A percentile compares a stretch with the other conserved stretches of the same genome.
Evolutionary conservation across 2,888 invertebrate genomes (phyloP).

Genomic region (Conchocele bisecta): DNA sequence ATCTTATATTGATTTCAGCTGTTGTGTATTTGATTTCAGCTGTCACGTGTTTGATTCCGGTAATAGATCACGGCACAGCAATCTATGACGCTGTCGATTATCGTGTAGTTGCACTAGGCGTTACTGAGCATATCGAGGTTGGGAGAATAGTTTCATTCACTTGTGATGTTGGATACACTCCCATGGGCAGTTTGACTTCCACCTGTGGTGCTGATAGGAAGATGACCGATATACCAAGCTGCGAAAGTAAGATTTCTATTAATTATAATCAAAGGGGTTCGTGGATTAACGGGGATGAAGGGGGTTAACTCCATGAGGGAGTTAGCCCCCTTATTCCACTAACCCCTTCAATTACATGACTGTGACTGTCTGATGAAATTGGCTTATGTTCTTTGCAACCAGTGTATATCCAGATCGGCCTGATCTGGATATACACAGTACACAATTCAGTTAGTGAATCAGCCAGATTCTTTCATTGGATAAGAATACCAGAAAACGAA

Average conservation of each 20-base stretch:
- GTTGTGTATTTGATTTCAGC: not conserved
- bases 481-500: no score
- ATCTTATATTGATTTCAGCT: not conserved
- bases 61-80: not conserved
- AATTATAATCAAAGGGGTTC: not conserved
- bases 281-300: no score
- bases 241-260: not conserved
- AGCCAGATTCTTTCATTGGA: no score
- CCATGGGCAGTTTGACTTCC: slow-evolving; percentile 13
- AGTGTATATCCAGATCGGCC: no score
- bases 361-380: no score
- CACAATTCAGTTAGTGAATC: no score
- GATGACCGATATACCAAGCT: slow-evolving; percentile 2
- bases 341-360: no score
- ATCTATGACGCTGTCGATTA: not conserved
- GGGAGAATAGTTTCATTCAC: not conserved
- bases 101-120: not conserved
- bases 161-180: slow-evolving; percentile 33
- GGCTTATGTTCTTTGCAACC: no score
- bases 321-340: no score
- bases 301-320: no score
- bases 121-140: not conserved
- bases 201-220: slow-evolving; percentile 23
- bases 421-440: no score
- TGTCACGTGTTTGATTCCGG: not conserved